Conservation (phyloP, 2,888 invertebrate genomes). For the Xestia rhomboidea region DNA sequence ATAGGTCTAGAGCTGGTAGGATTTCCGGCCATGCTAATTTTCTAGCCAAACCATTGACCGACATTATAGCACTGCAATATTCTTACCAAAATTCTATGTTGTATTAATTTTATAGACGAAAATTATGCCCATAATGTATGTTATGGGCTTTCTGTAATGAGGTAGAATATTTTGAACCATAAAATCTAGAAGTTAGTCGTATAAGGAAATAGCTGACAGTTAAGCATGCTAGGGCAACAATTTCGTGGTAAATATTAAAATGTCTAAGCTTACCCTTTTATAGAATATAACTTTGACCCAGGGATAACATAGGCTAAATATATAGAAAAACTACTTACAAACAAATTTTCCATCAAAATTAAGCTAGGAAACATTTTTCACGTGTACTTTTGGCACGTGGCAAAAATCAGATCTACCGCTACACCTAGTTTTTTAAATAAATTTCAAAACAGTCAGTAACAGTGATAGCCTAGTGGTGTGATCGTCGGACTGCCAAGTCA, state of each 20-base stretch:
- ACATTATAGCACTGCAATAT: slow-evolving; percentile 20
- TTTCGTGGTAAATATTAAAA: background rate
- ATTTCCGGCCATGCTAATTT: slow-evolving; percentile 40
- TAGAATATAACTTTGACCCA: background rate
- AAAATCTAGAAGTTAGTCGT: slow-evolving; percentile 35
- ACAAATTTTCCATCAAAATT: background rate
- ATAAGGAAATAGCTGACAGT: slow-evolving; percentile 28
- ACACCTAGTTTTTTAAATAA: background rate
- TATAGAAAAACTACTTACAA: background rate
- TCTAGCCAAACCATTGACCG: slow-evolving; percentile 28
- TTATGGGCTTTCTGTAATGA: slow-evolving; percentile 15
- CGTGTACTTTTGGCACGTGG: background rate
- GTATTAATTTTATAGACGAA: slow-evolving; percentile 45
- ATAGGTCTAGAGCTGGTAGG: slow-evolving; percentile 16
- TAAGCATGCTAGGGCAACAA: slow-evolving; percentile 11
- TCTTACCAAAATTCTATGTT: slow-evolving; percentile 34
- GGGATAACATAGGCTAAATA: background rate
- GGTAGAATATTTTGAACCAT: slow-evolving; percentile 18
- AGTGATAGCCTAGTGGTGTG: too few species aligned
- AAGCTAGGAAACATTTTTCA: background rate
- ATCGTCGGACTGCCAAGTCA: too few species aligned
- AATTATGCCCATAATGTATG: slow-evolving; percentile 33
- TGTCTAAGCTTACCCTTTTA: background rate
- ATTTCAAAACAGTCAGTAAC: too few species aligned
- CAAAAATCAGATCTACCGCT: background rate